Base-by-base conservation (phyloP, 2,888 invertebrate species). In the Nesidiocoris tenuis region DNA sequence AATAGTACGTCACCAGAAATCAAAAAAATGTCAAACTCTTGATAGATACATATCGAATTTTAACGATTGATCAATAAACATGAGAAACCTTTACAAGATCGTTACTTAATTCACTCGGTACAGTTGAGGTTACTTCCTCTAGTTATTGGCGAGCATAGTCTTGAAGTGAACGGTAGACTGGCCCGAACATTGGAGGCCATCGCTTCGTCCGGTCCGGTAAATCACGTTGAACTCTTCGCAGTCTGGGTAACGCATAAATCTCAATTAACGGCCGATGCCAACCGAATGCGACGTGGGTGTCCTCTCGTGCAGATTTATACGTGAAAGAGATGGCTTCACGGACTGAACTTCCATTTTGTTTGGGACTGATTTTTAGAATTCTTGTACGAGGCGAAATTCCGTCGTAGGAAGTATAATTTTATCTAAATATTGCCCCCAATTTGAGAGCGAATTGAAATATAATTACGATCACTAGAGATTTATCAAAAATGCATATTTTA, bases 201-300 rank as follows among this genome's bases (percentile, higher is more conserved):
- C 39, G 39, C 39, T 39, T 39, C 39, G 39, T 39, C 70, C 18
- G 70, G 24, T 12, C 61, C 70, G 70, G 70, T 70, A 70, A 70
- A 70, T 70, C 70, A 70, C 70, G 25, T 17, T 19, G 70, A 61
- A 59, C 59, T 56, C 61, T 70, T 67, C 54, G 54, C 22, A 22
- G 61, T 59, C 57, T 24, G 23, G 61, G 70, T 18, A 22, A 57
- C 24, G 61, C 70, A 70, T 70, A 70, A 70, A 70, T 70, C 70
- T 70, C 70, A 70, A 70, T 70, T 70, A 70, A 70, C 70, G 70
- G 70, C 70, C 70, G 70, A 70, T 70, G 70, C 70, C 70, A 70
- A 57, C 70, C 61, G 57, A 70, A 70, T 57, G 70, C 70, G 70
- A 70, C 70, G 70, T 70, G 70, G 70, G 70, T 70, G 70, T 70